Percentiles rank a stretch among this genome's conserved stretches.
phyloP scores from a whole-genome alignment of 2,113 vertebrate species.

The Sprattus sprattus region DNA sequence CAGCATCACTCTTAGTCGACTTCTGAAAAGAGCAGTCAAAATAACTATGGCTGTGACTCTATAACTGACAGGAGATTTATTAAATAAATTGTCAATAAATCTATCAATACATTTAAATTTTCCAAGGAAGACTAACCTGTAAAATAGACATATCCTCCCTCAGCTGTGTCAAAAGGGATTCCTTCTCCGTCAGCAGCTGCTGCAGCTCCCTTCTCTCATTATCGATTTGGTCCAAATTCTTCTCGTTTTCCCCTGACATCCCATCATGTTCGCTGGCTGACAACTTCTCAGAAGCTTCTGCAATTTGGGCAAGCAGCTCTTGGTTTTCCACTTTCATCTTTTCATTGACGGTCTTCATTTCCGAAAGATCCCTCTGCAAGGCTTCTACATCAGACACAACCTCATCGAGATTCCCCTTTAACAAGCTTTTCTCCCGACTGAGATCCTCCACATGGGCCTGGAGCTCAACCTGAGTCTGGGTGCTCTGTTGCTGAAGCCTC shows the following conservation, averaged over 20 bases:
- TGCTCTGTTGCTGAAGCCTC: constrained; percentile 63
- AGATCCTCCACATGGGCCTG: constrained; percentile 70
- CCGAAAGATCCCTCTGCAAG: constrained; percentile 77
- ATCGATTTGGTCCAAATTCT: constrained; percentile 49
- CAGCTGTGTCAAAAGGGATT: constrained; percentile 73
- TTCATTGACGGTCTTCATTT: constrained; percentile 76
- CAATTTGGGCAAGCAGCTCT: constrained; percentile 66
- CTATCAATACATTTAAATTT: too few species aligned
- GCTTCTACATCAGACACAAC: constrained; percentile 71
- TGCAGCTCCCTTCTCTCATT: constrained; percentile 62
- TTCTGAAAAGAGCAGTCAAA: constrained; percentile 56
- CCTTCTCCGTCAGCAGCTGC: constrained; percentile 77
- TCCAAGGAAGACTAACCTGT: constrained; percentile 84
- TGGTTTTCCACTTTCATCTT: constrained; percentile 79
- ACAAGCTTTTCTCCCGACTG: constrained; percentile 73
- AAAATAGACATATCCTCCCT: constrained; percentile 74
- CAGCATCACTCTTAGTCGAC: constrained; percentile 63
- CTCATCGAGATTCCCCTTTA: constrained; percentile 76
- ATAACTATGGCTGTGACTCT: neutral
- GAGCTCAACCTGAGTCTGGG: constrained; percentile 66
- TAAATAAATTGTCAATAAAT: too few species aligned
- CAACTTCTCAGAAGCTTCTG: constrained; percentile 63
- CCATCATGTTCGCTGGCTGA: constrained; percentile 62
- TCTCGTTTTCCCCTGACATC: constrained; percentile 44
- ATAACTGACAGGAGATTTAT: neutral